A percentile compares a stretch with the other conserved stretches of the same genome.
These are phyloP conservation scores for Antrozous pallidus DNA, from an alignment of 2,797 vertebrate species.

Conservation along the genomic window DNA sequence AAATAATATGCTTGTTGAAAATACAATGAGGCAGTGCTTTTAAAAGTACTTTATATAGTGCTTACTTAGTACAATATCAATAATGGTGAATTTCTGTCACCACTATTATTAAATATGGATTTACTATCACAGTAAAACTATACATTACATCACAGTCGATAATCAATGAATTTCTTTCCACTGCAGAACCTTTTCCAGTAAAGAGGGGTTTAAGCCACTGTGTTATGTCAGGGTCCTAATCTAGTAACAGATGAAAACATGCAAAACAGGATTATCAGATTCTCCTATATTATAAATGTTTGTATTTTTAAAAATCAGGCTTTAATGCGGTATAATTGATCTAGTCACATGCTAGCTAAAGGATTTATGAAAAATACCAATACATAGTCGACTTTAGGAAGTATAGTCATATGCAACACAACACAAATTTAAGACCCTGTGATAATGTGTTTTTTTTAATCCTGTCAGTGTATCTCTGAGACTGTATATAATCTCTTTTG, in stretches of 20 bases:
- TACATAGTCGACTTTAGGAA: background rate
- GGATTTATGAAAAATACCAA: constrained; percentile 28
- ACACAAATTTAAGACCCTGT: background rate
- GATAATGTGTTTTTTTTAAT: constrained; percentile 23
- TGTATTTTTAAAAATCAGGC: constrained; percentile 11
- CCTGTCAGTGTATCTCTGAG: background rate
- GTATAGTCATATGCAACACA: background rate
- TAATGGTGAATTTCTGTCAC: background rate
- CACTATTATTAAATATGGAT: background rate
- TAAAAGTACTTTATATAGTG: background rate
- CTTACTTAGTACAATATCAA: background rate
- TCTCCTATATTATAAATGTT: constrained; percentile 28
- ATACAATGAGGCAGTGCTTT: constrained; percentile 14
- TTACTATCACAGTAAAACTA: background rate
- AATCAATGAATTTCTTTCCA: constrained; percentile 11
- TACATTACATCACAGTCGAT: background rate
- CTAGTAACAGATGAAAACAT: constrained; percentile 28
- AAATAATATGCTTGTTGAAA: background rate
- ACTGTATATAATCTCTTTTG: background rate
- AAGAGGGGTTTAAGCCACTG: background rate
- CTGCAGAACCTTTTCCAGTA: background rate
- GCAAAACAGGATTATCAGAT: constrained; percentile 2
- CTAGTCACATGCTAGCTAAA: constrained; percentile 36
- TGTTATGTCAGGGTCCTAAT: constrained; percentile 3
- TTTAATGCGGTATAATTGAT: background rate